These are phyloP conservation scores for Ophioninae sp. DNA, from an alignment of 2,888 invertebrate genomes.

Conservation along the genomic window DNA sequence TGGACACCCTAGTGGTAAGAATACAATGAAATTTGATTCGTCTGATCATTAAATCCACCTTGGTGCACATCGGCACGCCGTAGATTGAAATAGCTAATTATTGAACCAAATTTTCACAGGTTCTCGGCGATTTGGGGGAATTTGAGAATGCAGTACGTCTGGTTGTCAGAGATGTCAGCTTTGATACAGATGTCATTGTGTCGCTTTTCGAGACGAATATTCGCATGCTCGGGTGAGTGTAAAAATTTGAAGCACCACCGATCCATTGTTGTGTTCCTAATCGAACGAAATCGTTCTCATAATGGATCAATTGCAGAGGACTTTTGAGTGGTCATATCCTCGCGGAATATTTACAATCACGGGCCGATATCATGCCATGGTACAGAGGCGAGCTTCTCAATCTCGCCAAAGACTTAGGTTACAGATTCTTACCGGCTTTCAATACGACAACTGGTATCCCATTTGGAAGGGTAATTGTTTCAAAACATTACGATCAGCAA, in stretches of 20 bases:
- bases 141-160: conserved; percentile 95
- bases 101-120: conserved; percentile 75
- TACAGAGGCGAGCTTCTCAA: conserved; percentile 93
- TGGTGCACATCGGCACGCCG: neutral
- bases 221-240: conserved; percentile 93
- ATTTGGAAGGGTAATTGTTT: conserved; percentile 89
- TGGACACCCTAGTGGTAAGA: conserved; percentile 93
- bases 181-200: conserved; percentile 96
- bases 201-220: conserved; percentile 99
- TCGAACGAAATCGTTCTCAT: neutral
- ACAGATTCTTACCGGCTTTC: conserved; percentile 96
- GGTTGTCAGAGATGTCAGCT: conserved; percentile 92
- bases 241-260: neutral
- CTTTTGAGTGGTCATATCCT: conserved; percentile 95
- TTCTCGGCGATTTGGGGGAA: conserved; percentile 95
- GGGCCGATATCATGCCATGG: conserved; percentile 89
- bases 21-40: neutral
- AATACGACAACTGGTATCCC: conserved; percentile 99
- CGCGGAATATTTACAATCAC: conserved; percentile 90
- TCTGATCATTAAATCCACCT: neutral
- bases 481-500: conserved; percentile 5
- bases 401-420: conserved; percentile 96
- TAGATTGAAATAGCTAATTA: neutral
- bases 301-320: conserved; percentile 84
- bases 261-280: neutral